phyloP scores from a whole-genome alignment of 2,113 vertebrate genomes.

The Ciconia stormi region DNA sequence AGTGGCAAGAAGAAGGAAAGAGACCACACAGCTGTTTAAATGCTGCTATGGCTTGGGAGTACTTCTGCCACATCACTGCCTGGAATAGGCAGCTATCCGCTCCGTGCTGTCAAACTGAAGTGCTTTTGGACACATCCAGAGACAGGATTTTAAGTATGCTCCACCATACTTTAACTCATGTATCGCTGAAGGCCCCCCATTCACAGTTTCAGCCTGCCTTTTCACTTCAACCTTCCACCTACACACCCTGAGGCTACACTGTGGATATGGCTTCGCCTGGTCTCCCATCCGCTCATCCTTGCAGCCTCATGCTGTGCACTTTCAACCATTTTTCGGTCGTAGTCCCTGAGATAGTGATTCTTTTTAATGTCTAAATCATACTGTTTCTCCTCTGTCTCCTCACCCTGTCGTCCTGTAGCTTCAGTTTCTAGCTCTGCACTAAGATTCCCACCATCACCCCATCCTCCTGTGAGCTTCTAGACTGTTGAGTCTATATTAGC shows the following conservation, averaged over 20 bases:
- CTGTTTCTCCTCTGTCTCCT: background rate
- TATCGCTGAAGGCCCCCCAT: background rate
- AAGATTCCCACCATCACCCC: background rate
- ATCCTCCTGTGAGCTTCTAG: background rate
- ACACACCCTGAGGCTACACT: background rate
- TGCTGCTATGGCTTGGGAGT: background rate
- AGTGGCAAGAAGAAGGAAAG: background rate
- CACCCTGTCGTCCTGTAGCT: background rate
- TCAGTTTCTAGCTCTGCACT: background rate
- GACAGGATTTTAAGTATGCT: background rate
- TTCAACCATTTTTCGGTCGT: background rate
- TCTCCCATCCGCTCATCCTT: background rate
- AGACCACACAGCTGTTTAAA: background rate
- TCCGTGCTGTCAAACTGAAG: background rate
- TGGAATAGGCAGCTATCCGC: background rate
- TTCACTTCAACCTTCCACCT: background rate
- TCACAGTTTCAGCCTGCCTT: background rate
- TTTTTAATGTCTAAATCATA: background rate
- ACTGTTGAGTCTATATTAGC: background rate
- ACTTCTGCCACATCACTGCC: background rate
- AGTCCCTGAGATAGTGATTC: accelerated
- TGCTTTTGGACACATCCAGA: background rate
- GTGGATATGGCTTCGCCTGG: background rate
- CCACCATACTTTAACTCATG: background rate
- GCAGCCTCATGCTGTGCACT: background rate